phyloP scores from a whole-genome alignment of 2,888 invertebrate species.

The Nephrocerus scutellatus region DNA sequence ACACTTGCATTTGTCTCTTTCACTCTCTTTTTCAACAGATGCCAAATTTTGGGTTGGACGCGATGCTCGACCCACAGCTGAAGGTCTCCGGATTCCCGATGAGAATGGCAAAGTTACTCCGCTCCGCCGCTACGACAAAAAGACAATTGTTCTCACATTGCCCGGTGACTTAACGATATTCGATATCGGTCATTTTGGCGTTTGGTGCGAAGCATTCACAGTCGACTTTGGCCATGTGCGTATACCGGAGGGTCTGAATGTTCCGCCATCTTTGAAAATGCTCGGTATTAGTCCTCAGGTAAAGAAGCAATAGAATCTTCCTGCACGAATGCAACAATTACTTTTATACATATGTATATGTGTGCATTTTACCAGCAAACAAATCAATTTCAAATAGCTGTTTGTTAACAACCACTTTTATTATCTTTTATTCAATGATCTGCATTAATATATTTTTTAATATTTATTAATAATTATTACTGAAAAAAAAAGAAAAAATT shows the following conservation, averaged over 20 bases:
- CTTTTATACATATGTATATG: background rate
- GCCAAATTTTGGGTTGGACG: constrained; percentile 91
- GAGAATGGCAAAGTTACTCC: constrained; percentile 83
- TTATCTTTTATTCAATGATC: too few species aligned
- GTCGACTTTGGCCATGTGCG: constrained; percentile 85
- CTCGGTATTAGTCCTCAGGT: constrained; percentile 92
- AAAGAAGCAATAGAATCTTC: constrained; percentile 52
- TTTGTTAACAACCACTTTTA: too few species aligned
- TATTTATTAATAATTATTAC: too few species aligned
- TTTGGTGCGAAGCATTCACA: constrained; percentile 90
- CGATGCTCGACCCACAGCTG: constrained; percentile 71
- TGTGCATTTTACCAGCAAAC: too few species aligned
- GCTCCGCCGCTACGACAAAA: constrained; percentile 71
- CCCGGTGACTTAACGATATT: constrained; percentile 85
- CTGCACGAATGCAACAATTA: background rate
- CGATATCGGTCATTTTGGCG: constrained; percentile 86
- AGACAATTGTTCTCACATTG: constrained; percentile 82
- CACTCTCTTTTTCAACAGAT: constrained; percentile 52
- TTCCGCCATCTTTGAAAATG: constrained; percentile 89
- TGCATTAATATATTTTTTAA: too few species aligned
- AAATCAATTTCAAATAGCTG: too few species aligned
- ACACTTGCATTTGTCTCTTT: background rate
- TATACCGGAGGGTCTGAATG: constrained; percentile 67
- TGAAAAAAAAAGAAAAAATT: background rate
- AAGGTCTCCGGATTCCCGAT: constrained; percentile 80